These are phyloP conservation scores for Sphyrna mokarran DNA, from an alignment of 2,113 vertebrate species.

Conservation along the genomic window DNA sequence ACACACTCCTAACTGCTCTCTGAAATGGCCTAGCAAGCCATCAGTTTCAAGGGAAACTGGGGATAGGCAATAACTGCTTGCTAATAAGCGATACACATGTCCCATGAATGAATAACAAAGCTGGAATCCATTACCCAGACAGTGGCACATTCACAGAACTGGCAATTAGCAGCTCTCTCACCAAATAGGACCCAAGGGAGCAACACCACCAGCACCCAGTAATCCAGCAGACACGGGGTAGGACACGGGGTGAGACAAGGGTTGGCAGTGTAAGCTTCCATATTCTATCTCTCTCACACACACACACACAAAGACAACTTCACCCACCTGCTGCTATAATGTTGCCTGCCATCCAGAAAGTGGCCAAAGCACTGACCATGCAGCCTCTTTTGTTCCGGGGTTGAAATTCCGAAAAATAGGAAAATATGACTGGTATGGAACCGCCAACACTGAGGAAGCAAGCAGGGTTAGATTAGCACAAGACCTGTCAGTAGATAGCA, in stretches of 20 bases:
- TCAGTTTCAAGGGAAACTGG: too few species aligned
- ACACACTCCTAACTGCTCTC: too few species aligned
- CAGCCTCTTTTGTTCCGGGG: conserved; percentile 53
- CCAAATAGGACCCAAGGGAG: not conserved
- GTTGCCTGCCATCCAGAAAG: conserved; percentile 71
- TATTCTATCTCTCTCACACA: not conserved
- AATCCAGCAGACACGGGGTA: not conserved
- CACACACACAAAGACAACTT: not conserved
- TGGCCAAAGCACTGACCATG: conserved; percentile 64
- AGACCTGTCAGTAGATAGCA: not conserved
- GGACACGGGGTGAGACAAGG: too few species aligned
- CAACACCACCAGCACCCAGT: not conserved
- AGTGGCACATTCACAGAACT: not conserved
- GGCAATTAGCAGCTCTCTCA: not conserved
- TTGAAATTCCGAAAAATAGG: conserved; percentile 68
- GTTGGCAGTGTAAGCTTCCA: too few species aligned
- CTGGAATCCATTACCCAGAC: not conserved
- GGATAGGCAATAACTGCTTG: too few species aligned
- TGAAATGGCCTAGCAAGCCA: too few species aligned
- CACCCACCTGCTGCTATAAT: conserved; percentile 59
- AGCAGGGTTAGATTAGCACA: not conserved
- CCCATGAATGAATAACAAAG: too few species aligned
- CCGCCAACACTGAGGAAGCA: conserved; percentile 56
- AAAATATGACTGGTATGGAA: conserved; percentile 65
- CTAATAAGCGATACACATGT: too few species aligned